These are phyloP conservation scores for Spheniscus mendiculus DNA, from an alignment of 2,113 vertebrate genomes.

Conservation along the genomic window DNA sequence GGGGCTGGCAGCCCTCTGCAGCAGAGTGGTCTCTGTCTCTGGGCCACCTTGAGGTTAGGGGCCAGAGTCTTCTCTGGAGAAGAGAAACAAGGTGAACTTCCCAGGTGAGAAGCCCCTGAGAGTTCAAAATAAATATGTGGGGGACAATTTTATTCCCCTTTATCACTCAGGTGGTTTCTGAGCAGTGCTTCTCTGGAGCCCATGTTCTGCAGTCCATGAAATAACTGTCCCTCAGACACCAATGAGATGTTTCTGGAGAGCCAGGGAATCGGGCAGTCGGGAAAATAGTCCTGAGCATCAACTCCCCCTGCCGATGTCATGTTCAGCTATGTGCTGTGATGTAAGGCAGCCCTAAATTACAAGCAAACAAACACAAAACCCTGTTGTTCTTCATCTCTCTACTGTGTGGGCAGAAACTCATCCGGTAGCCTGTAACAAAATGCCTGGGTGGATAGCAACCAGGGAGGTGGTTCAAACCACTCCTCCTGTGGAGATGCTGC, in stretches of 20 bases:
- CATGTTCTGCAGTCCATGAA: rapidly evolving
- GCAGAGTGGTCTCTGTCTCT: not conserved
- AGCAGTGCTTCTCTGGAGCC: not conserved
- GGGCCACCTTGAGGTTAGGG: not conserved
- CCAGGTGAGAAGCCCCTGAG: not conserved
- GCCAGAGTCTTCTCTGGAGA: not conserved
- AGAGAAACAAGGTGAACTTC: not conserved
- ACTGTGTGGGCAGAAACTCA: not conserved
- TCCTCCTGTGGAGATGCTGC: not conserved
- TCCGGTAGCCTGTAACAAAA: not conserved
- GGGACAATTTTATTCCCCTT: not conserved
- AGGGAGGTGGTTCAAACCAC: not conserved
- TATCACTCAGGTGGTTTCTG: not conserved
- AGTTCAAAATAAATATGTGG: not conserved
- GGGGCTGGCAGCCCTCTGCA: not conserved
- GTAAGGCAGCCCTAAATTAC: not conserved
- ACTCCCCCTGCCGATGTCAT: not conserved
- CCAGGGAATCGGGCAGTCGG: rapidly evolving
- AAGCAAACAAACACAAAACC: not conserved
- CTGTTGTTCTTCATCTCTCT: not conserved
- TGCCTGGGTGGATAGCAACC: not conserved
- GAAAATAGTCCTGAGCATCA: not conserved
- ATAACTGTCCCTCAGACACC: not conserved
- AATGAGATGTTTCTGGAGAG: not conserved
- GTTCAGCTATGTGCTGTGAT: not conserved